phyloP scores from a whole-genome alignment of 1,140 invertebrate species.

The Drosophila pseudoobscura region DNA sequence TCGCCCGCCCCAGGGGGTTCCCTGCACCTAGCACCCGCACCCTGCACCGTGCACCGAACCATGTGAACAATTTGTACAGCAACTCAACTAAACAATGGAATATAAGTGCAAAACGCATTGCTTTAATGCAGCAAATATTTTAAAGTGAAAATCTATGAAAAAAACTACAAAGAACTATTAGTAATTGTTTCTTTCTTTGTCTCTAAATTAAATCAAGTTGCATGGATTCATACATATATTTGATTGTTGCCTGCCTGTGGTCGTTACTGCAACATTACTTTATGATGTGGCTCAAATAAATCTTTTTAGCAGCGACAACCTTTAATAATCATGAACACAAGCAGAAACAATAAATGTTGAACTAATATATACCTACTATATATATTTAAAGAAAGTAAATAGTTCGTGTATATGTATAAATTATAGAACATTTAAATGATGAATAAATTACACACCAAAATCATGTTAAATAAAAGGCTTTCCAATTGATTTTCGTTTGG shows the following conservation, averaged over 20 bases:
- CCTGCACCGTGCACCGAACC: constrained; percentile 62
- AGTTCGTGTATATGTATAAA: constrained; percentile 63
- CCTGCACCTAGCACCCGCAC: constrained; percentile 4
- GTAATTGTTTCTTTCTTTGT: constrained; percentile 68
- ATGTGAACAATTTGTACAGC: constrained; percentile 77
- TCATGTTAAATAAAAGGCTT: constrained; percentile 54
- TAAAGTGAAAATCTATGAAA: constrained; percentile 41
- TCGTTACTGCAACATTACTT: constrained; percentile 27
- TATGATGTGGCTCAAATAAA: constrained; percentile 49
- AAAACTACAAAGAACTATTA: constrained; percentile 52
- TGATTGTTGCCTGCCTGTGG: constrained; percentile 63
- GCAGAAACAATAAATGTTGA: constrained; percentile 65
- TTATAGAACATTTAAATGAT: constrained; percentile 65
- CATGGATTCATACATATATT: constrained; percentile 53
- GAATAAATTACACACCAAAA: constrained; percentile 60
- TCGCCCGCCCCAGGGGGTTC: constrained; percentile 1
- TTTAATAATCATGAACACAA: constrained; percentile 32
- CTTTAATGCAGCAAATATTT: constrained; percentile 67
- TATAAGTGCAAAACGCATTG: constrained; percentile 73
- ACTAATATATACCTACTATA: constrained; percentile 38
- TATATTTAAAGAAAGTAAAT: constrained; percentile 57
- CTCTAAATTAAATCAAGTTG: constrained; percentile 73
- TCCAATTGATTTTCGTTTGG: neutral
- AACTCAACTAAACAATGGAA: constrained; percentile 74
- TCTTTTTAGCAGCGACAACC: constrained; percentile 52